Evolutionary conservation across 2,888 invertebrate species (phyloP).

Genomic region (Caenorhabditis afra): DNA sequence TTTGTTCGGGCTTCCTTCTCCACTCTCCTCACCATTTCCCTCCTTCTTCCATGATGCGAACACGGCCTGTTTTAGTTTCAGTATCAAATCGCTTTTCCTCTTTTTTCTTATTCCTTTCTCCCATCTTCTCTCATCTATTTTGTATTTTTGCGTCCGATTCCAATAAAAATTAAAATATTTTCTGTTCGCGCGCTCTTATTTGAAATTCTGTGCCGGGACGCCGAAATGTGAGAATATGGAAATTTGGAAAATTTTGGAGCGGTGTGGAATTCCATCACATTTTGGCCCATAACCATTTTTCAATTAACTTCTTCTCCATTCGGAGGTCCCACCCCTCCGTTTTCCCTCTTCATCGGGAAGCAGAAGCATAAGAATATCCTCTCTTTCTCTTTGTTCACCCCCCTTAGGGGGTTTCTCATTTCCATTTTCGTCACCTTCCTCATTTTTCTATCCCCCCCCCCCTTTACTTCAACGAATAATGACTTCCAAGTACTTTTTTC

Average conservation of each 20-base stretch:
- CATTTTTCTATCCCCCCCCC: too few relatives aligned
- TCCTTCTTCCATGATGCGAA: slow-evolving; percentile 11
- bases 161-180: too few relatives aligned
- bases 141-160: too few relatives aligned
- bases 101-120: slow-evolving; percentile 42
- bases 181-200: too few relatives aligned
- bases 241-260: background rate
- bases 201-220: too few relatives aligned
- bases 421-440: too few relatives aligned
- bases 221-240: too few relatives aligned
- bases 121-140: slow-evolving; percentile 32
- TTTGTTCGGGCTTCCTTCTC: background rate
- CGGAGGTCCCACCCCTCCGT: background rate
- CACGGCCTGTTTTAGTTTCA: background rate
- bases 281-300: slow-evolving; percentile 11
- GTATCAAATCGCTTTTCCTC: background rate
- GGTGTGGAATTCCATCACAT: background rate
- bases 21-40: slow-evolving; percentile 1
- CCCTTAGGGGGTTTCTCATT: too few relatives aligned
- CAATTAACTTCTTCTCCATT: slow-evolving; percentile 3
- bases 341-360: background rate
- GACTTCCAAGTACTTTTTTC: too few relatives aligned
- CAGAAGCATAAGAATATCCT: too few relatives aligned
- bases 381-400: too few relatives aligned
- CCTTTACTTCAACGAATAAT: too few relatives aligned